These are phyloP conservation scores for Aphis craccivora DNA, from an alignment of 1,140 invertebrate species.

Conservation along the genomic window DNA sequence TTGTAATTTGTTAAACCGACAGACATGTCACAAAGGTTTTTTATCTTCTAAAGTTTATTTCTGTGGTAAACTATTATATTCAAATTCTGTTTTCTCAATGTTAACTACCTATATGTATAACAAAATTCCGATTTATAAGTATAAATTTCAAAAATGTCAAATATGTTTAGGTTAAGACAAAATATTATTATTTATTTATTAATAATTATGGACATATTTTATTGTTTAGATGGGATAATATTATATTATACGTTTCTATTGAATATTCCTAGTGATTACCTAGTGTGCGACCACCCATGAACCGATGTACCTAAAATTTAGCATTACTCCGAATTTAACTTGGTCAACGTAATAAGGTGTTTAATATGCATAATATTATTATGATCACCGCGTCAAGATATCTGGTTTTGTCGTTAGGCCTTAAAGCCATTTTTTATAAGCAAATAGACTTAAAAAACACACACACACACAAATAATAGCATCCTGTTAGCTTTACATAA, in stretches of 20 bases:
- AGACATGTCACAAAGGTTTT: too few species aligned
- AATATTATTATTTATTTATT: background rate
- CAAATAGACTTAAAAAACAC: background rate
- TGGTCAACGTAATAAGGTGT: background rate
- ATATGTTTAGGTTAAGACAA: background rate
- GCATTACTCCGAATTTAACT: background rate
- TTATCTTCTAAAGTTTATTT: too few species aligned
- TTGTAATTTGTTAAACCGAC: too few species aligned
- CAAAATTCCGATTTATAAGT: too few species aligned
- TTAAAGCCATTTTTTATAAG: background rate
- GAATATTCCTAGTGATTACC: background rate
- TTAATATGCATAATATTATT: constrained; percentile 11
- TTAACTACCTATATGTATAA: too few species aligned
- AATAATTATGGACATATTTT: too few species aligned
- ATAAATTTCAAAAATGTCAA: too few species aligned
- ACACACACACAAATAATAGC: background rate
- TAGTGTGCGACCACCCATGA: background rate
- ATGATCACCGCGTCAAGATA: background rate
- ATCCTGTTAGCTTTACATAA: background rate
- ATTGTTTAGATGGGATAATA: background rate
- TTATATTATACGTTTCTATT: background rate
- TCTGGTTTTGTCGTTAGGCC: background rate
- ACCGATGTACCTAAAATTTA: background rate
- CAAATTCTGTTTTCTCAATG: too few species aligned
- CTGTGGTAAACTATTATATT: too few species aligned